phyloP scores from a whole-genome alignment of 1,140 invertebrate genomes.

The Drosophila pandora region DNA sequence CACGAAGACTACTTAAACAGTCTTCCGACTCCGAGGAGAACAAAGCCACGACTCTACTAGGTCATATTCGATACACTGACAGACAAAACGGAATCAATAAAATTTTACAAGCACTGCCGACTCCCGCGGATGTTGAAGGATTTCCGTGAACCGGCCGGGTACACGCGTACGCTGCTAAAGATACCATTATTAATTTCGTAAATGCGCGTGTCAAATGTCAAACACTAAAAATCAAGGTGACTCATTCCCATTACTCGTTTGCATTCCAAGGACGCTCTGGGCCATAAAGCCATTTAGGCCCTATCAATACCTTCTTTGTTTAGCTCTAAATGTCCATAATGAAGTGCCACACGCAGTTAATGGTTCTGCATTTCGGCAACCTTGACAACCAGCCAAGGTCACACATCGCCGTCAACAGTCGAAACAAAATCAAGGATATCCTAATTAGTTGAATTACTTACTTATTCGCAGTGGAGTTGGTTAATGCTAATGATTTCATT shows the following conservation, averaged over 20 bases:
- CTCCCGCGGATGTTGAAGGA: slow-evolving; percentile 61
- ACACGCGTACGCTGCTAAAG: slow-evolving; percentile 50
- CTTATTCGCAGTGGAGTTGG: slow-evolving; percentile 58
- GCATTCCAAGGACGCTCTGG: slow-evolving; percentile 49
- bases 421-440: slow-evolving; percentile 10
- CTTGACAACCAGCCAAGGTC: slow-evolving; percentile 68
- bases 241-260: slow-evolving; percentile 45
- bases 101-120: slow-evolving; percentile 67
- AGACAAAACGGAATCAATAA: slow-evolving; percentile 68
- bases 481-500: slow-evolving; percentile 63
- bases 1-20: slow-evolving; percentile 78
- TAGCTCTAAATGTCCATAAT: slow-evolving; percentile 73
- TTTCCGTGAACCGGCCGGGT: slow-evolving; percentile 15
- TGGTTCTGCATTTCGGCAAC: slow-evolving; percentile 40
- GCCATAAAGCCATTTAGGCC: slow-evolving; percentile 56
- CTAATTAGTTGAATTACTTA: slow-evolving; percentile 58
- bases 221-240: slow-evolving; percentile 76
- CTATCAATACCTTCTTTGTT: slow-evolving; percentile 69
- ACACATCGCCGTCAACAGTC: neutral
- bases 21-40: slow-evolving; percentile 18
- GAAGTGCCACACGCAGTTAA: slow-evolving; percentile 83
- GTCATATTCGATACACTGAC: slow-evolving; percentile 39
- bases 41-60: slow-evolving; percentile 27
- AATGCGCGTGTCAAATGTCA: slow-evolving; percentile 79
- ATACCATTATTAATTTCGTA: slow-evolving; percentile 76